phyloP scores from a whole-genome alignment of 2,113 vertebrate species.

The Apteryx owenii region DNA sequence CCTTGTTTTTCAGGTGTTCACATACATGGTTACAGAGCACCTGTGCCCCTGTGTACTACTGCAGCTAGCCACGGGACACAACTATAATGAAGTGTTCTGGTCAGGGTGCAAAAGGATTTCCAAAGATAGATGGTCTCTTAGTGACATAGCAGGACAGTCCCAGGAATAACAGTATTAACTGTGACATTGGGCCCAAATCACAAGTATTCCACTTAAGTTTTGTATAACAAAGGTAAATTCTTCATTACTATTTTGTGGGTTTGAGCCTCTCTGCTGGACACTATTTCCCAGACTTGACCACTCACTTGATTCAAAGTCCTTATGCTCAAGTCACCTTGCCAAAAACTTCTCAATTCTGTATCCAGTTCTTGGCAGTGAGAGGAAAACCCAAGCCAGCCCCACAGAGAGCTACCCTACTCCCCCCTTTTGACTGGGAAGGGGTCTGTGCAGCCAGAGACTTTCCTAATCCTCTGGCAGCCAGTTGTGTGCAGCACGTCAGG shows the following conservation, averaged over 20 bases:
- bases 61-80: neutral
- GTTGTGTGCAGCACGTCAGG: rapidly evolving
- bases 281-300: neutral
- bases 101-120: neutral
- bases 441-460: neutral
- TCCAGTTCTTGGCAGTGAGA: neutral
- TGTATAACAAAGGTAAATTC: neutral
- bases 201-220: too few species aligned
- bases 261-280: neutral
- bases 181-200: too few species aligned
- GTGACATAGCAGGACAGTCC: neutral
- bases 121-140: neutral
- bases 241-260: neutral
- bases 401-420: neutral
- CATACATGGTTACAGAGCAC: neutral
- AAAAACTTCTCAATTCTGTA: neutral
- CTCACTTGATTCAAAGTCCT: neutral
- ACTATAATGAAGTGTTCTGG: too few species aligned
- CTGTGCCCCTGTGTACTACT: neutral
- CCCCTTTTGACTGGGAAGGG: neutral
- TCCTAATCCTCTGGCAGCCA: rapidly evolving
- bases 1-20: neutral
- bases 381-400: neutral
- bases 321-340: neutral
- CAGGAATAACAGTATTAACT: too few species aligned